Evolutionary conservation across 1,140 invertebrate genomes (phyloP).

Genomic region (Lordiphosa mommai): DNA sequence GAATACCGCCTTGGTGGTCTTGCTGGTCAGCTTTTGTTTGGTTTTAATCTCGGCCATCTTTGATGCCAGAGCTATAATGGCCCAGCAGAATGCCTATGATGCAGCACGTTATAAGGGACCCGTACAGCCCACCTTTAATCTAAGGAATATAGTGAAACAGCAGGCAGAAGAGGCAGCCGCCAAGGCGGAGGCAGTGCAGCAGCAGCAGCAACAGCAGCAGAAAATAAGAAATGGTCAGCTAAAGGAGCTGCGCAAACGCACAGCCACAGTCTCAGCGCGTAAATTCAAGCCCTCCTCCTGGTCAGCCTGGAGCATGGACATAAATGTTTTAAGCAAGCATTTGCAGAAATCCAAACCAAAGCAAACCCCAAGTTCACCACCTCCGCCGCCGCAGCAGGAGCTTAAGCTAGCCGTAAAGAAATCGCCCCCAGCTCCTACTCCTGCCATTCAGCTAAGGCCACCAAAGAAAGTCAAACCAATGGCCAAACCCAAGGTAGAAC

Average conservation of each 20-base stretch:
- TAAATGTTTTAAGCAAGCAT: conserved; percentile 30
- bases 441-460: conserved; percentile 1
- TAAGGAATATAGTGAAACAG: conserved; percentile 80
- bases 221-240: conserved; percentile 17
- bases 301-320: conserved; percentile 56
- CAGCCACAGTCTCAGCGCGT: neutral
- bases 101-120: conserved; percentile 80
- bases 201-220: conserved; percentile 22
- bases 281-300: conserved; percentile 44
- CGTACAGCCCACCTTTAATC: conserved; percentile 82
- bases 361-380: conserved; percentile 6
- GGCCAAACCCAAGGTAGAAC: conserved; percentile 40
- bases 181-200: conserved; percentile 29
- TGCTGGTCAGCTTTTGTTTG: conserved; percentile 84
- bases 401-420: conserved; percentile 35
- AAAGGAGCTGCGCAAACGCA: conserved; percentile 48
- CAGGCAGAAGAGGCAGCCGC: conserved; percentile 42
- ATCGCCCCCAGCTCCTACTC: conserved; percentile 7
- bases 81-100: conserved; percentile 80
- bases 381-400: conserved; percentile 7
- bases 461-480: conserved; percentile 45
- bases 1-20: conserved; percentile 84
- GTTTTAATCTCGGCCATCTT: conserved; percentile 86
- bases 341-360: conserved; percentile 34
- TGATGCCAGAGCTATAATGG: conserved; percentile 87